Evolutionary conservation across 2,113 vertebrate species (phyloP), one percentile per base, ranked within the genome.

Genomic region (Numenius arquata): DNA sequence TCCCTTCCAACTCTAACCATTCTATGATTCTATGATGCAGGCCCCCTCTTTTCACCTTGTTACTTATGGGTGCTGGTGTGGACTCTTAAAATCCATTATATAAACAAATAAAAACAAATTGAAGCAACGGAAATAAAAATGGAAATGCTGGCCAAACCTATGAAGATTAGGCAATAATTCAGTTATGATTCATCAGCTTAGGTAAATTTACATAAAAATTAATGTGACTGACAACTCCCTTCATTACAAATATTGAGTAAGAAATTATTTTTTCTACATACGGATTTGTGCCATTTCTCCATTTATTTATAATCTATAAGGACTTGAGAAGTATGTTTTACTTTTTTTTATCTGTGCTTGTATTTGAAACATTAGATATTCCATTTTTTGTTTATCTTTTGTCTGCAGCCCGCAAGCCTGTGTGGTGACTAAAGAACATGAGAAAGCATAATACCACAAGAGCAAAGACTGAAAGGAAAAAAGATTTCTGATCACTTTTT

Each of bases 161-260:
- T 53, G 62, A 88, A 88, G 90, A 90, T 91, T 70, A 93, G 88
- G 63, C 94, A 95, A 50, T 93, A 94, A 94, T 94, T 94, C 78
- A 80, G 93, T 79, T 85, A 85, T 63, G 85, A 96, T 93, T 93
- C 91, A 97, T 94, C 95, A 89, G 89, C 81, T 96, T 94, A 96
- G 78, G 85, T 94, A 90, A 96, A 96, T 96, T 95, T 96, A 91
- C 88, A 93, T 95, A 83, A 97, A 97, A 91, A 88, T 66, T 89
- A 94, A 89, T 80, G 71, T 91, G 94, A 91, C 67, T 95, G 94
- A 95, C 93, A 93, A 72, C 73, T 88, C 40, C 29, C 65, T 85
- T 90, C 68, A 75, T 94, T 93, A 80, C 45, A 96, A 91, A 95
- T 68, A 85, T 45, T 43, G 89, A 91, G 89, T 62, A 95, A 78